Evolutionary conservation across 1,140 invertebrate genomes (phyloP).

Genomic region (Hermetia illucens): DNA sequence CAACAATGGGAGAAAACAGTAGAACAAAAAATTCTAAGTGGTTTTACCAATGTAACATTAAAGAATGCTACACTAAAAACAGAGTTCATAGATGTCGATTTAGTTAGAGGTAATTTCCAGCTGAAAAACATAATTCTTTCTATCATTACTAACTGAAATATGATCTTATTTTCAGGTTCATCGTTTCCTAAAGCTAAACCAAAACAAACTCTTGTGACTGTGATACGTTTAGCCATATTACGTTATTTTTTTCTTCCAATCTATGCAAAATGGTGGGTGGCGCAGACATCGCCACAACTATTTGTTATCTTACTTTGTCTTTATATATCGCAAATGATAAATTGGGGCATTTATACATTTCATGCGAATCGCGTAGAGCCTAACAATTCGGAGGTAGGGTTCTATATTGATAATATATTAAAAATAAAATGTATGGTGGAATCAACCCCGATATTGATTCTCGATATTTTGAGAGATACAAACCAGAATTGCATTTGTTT

Average conservation of each 20-base stretch:
- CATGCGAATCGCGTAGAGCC: conserved; percentile 29
- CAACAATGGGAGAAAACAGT: conserved; percentile 92
- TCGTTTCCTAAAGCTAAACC: conserved; percentile 90
- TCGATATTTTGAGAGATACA: no score
- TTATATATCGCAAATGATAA: conserved; percentile 60
- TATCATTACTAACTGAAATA: no score
- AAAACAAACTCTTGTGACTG: conserved; percentile 69
- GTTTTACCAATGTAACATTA: conserved; percentile 71
- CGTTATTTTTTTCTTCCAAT: conserved; percentile 70
- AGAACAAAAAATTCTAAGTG: conserved; percentile 75
- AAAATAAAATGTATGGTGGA: no score
- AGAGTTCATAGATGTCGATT: conserved; percentile 88
- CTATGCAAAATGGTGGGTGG: conserved; percentile 75
- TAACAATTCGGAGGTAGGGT: no score
- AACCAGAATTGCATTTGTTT: no score
- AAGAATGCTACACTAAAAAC: conserved; percentile 78
- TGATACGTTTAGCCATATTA: conserved; percentile 62
- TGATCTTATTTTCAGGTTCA: conserved; percentile 49
- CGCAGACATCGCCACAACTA: conserved; percentile 63
- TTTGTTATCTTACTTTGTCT: conserved; percentile 59
- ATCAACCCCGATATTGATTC: no score
- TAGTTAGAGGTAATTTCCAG: conserved; percentile 57
- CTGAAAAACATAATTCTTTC: no score
- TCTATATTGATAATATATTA: no score
- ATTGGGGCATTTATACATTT: conserved; percentile 45